Evolutionary conservation across 2,888 invertebrate species (phyloP).

Genomic region (Troides helena): DNA sequence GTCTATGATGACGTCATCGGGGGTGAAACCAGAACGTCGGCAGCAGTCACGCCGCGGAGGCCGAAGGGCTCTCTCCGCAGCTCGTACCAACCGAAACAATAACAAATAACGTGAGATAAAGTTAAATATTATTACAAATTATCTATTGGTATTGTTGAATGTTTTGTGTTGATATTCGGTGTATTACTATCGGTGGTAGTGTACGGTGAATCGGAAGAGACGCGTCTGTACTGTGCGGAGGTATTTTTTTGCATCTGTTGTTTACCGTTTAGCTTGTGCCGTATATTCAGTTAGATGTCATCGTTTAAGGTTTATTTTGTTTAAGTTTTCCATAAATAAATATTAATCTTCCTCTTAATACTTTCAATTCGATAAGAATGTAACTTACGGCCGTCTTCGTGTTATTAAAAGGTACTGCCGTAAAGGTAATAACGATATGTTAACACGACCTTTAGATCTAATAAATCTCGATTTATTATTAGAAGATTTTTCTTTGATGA

Average conservation of each 20-base stretch:
- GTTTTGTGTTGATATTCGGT: constrained; percentile 3
- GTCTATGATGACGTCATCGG: constrained; percentile 78
- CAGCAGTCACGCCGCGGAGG: constrained; percentile 75
- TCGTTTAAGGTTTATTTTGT: constrained; percentile 36
- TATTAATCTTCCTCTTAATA: too few species aligned
- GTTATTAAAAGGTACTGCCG: too few species aligned
- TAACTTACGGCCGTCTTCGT: too few species aligned
- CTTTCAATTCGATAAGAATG: too few species aligned
- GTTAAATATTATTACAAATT: background rate
- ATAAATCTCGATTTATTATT: too few species aligned
- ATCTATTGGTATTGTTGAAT: background rate
- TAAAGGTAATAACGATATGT: too few species aligned
- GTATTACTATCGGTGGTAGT: background rate
- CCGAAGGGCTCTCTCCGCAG: constrained; percentile 59
- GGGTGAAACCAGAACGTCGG: constrained; percentile 74
- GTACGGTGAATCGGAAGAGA: constrained; percentile 30
- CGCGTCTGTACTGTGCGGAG: constrained; percentile 34
- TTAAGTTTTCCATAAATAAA: background rate
- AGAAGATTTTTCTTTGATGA: too few species aligned
- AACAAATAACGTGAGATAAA: constrained; percentile 60
- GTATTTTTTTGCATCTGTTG: constrained; percentile 52
- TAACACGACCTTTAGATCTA: too few species aligned
- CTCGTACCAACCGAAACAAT: constrained; percentile 40
- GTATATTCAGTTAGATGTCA: constrained; percentile 56
- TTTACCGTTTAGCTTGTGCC: constrained; percentile 56